phyloP scores from a whole-genome alignment of 1,140 invertebrate species.

The Ceratoteleas bidentatus region DNA sequence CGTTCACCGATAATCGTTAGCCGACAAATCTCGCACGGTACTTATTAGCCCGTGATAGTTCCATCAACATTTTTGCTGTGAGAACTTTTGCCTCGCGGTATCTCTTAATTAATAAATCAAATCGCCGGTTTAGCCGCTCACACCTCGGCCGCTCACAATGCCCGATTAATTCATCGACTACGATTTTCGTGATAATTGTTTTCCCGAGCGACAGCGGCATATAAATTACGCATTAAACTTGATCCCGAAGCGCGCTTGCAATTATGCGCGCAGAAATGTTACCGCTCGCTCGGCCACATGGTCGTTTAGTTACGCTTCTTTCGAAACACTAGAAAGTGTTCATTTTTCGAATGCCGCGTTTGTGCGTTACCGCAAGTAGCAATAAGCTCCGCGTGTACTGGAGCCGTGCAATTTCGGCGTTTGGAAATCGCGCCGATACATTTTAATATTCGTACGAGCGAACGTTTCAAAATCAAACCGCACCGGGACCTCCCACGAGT shows the following conservation, averaged over 20 bases:
- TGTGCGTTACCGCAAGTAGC: constrained; percentile 47
- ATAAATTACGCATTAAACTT: constrained; percentile 63
- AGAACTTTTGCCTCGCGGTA: neutral
- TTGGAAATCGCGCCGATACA: constrained; percentile 29
- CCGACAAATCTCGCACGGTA: neutral
- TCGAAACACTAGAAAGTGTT: constrained; percentile 64
- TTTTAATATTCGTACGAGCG: constrained; percentile 1
- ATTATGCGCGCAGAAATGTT: constrained; percentile 30
- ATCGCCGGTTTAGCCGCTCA: constrained; percentile 1
- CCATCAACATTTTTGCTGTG: constrained; percentile 10
- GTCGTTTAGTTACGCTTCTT: constrained; percentile 54
- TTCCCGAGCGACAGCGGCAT: constrained; percentile 41
- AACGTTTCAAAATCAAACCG: constrained; percentile 10
- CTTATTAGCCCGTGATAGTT: neutral
- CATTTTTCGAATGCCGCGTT: constrained; percentile 61
- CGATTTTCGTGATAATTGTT: constrained; percentile 53
- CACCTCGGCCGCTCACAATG: constrained; percentile 6
- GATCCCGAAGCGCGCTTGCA: constrained; percentile 42
- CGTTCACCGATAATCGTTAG: neutral
- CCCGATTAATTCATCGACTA: constrained; percentile 36
- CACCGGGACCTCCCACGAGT: neutral
- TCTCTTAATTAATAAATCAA: constrained; percentile 1
- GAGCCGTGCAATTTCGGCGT: constrained; percentile 36
- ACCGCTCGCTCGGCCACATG: constrained; percentile 4
- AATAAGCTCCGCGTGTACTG: constrained; percentile 24